These are phyloP conservation scores for Heliconius nattereri DNA, from an alignment of 1,140 invertebrate genomes.

Conservation along the genomic window DNA sequence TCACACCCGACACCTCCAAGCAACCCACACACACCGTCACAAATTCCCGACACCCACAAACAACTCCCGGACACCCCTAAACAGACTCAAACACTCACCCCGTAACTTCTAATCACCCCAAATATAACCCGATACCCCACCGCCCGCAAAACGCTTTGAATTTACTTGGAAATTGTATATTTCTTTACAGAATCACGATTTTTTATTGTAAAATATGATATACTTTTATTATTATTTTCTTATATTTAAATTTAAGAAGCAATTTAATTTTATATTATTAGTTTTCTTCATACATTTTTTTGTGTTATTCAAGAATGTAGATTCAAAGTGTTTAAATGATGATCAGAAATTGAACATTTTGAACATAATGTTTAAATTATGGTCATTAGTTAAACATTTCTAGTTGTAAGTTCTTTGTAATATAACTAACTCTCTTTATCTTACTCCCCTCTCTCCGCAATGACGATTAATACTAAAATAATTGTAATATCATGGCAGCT, in stretches of 20 bases:
- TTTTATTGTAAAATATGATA: slow-evolving; percentile 12
- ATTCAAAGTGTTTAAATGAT: not conserved
- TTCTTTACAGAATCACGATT: not conserved
- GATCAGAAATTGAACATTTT: not conserved
- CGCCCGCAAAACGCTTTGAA: not conserved
- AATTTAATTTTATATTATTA: slow-evolving; percentile 2
- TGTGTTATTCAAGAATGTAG: not conserved
- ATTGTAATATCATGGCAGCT: not conserved
- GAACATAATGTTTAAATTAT: too few species aligned
- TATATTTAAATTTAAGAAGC: slow-evolving; percentile 3
- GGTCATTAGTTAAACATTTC: not conserved
- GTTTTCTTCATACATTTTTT: not conserved
- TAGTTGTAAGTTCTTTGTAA: slow-evolving; percentile 2
- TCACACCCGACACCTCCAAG: not conserved
- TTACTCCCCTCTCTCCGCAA: not conserved
- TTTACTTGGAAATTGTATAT: not conserved
- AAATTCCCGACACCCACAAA: not conserved
- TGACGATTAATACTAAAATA: not conserved
- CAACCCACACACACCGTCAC: not conserved
- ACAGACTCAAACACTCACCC: not conserved
- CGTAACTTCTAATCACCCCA: not conserved
- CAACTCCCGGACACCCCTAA: not conserved
- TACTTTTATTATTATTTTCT: not conserved
- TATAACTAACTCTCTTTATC: slow-evolving; percentile 1
- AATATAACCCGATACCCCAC: not conserved